Evolutionary conservation across 2,113 vertebrate species (phyloP), one percentile per base, ranked within the genome.

Genomic region (Lepus timidus): DNA sequence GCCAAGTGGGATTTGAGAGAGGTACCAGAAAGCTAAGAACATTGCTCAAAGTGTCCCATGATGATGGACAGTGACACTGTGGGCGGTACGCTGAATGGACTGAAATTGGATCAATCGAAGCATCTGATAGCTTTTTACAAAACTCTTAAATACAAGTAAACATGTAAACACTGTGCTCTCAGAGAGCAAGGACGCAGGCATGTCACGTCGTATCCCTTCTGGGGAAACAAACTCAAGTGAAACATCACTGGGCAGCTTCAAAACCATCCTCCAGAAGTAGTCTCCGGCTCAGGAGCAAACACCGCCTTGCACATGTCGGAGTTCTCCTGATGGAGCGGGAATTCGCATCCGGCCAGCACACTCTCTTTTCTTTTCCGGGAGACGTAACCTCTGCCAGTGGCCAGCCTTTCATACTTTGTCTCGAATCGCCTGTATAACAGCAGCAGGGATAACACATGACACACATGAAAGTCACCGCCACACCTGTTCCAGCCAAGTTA

Each of bases 261-360:
- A 97, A 99, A 99, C 98, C 98, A 99, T 93, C 94, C 75, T 3
- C 90, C 65, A 0, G 98, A 94, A 2, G 95, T 93, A 23, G 23
- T 96, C 23, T 98, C 98, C 0, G 98, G 97, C 62, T 98, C 97
- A 0, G 96, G 7, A 0, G 86, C 55, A 1, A 99, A 99, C 88
- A 99, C 99, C 94, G 94, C 98, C 91, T 98, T 99, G 98, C 99
- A 99, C 99, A 99, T 99, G 96, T 99, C 98, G 3, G 99, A 99
- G 98, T 99, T 99, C 92, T 99, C 99, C 96, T 99, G 99, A 95
- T 99, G 99, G 83, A 99, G 99, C 22, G 99, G 99, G 91, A 99
- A 99, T 55, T 99, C 99, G 0, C 99, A 99, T 52, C 99, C 99
- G 0, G 98, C 93, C 20, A 99, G 0, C 0, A 97, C 94, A 33